Conservation (phyloP, 1,140 invertebrate genomes). For the Pseudomyrmex concolor region DNA sequence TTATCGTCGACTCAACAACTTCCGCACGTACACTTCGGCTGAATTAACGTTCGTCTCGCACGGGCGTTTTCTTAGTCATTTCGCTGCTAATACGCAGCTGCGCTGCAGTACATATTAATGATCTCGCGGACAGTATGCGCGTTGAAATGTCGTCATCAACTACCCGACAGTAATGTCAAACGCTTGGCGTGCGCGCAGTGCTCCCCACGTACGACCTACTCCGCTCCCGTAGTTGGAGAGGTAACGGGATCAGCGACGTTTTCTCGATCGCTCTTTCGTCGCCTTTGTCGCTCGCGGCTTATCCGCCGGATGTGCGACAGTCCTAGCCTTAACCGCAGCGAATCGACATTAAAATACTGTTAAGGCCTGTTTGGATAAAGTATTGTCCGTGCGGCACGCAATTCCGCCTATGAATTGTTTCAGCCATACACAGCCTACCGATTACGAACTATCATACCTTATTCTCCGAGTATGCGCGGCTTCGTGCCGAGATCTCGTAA, state of each 20-base stretch:
- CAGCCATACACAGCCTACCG: constrained; percentile 40
- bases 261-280: constrained; percentile 52
- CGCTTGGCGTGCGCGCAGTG: background rate
- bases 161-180: constrained; percentile 51
- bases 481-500: background rate
- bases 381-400: constrained; percentile 20
- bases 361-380: background rate
- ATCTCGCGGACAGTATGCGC: constrained; percentile 66
- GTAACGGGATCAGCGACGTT: constrained; percentile 50
- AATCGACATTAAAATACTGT: constrained; percentile 21
- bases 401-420: constrained; percentile 65
- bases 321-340: too few relatives aligned
- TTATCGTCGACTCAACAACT: constrained; percentile 59
- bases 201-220: constrained; percentile 44
- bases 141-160: constrained; percentile 65
- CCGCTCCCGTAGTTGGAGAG: constrained; percentile 30
- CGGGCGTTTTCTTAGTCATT: constrained; percentile 50
- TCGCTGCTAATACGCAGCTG: constrained; percentile 7
- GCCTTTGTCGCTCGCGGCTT: background rate
- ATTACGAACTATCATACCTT: constrained; percentile 50
- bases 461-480: background rate
- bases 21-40: constrained; percentile 41
- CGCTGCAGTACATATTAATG: constrained; percentile 65
- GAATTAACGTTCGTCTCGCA: constrained; percentile 45
- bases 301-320: background rate